These are phyloP conservation scores for Lethrus apterus DNA, from an alignment of 1,140 invertebrate species.

Conservation along the genomic window DNA sequence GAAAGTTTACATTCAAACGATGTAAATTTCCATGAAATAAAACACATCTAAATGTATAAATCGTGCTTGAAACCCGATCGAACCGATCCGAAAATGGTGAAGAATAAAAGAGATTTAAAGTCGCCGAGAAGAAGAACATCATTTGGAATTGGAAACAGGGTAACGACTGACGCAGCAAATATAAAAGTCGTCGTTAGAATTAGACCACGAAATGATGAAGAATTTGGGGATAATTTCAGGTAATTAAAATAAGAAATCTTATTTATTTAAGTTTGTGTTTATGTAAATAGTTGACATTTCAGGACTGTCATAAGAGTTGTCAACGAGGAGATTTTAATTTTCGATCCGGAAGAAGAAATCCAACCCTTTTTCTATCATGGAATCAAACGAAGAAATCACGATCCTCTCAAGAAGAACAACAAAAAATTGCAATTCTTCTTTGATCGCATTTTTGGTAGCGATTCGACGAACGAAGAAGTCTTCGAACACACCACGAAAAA, in stretches of 20 bases:
- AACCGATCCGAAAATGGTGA: conserved; percentile 22
- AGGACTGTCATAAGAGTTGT: conserved; percentile 63
- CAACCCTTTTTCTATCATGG: conserved; percentile 78
- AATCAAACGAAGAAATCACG: conserved; percentile 64
- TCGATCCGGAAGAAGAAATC: conserved; percentile 80
- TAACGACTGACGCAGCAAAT: conserved; percentile 33
- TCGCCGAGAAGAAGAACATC: conserved; percentile 17
- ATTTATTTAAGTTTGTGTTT: conserved; percentile 6
- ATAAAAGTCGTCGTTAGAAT: conserved; percentile 74
- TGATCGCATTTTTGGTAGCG: conserved; percentile 70
- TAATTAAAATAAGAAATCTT: too few species aligned
- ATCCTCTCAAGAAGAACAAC: conserved; percentile 72
- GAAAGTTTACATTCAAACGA: too few species aligned
- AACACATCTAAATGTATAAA: conserved; percentile 13
- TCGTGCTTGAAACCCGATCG: conserved; percentile 10
- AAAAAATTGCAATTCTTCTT: conserved; percentile 85
- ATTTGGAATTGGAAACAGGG: not conserved
- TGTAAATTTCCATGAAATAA: too few species aligned
- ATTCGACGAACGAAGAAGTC: conserved; percentile 60
- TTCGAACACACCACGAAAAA: conserved; percentile 72
- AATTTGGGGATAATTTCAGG: conserved; percentile 41
- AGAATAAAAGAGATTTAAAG: conserved; percentile 23
- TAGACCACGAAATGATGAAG: conserved; percentile 64
- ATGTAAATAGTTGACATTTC: conserved; percentile 28
- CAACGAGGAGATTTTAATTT: conserved; percentile 72